Evolutionary conservation across 2,113 vertebrate genomes (phyloP).

Genomic region (Tetraodon nigroviridis): DNA sequence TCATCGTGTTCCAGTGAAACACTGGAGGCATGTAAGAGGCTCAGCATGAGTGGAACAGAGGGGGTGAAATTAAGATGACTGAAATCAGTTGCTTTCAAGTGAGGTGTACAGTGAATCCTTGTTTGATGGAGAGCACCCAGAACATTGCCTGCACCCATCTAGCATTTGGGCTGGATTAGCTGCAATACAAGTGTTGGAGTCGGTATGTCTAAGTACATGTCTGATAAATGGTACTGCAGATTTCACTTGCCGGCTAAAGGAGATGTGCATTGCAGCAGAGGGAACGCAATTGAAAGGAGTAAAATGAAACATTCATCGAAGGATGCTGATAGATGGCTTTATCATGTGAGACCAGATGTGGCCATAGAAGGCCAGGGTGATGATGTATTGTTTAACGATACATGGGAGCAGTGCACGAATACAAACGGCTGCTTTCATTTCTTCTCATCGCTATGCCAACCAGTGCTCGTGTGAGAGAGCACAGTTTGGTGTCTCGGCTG

Average conservation of each 20-base stretch:
- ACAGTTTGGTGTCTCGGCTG: conserved; percentile 59
- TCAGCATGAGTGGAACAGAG: not conserved
- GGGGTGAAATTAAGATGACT: conserved; percentile 5
- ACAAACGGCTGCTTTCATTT: conserved; percentile 64
- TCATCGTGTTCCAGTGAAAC: conserved; percentile 20
- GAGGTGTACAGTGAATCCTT: not conserved
- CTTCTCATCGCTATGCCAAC: conserved; percentile 54
- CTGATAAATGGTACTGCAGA: conserved; percentile 52
- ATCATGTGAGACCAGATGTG: conserved; percentile 59
- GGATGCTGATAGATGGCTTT: conserved; percentile 70
- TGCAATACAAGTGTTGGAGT: conserved; percentile 23
- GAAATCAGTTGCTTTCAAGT: conserved; percentile 11
- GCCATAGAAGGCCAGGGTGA: conserved; percentile 58
- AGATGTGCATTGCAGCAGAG: conserved; percentile 43
- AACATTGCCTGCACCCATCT: conserved; percentile 11
- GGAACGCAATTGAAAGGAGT: conserved; percentile 54
- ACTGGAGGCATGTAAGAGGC: not conserved
- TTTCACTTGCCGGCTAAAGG: conserved; percentile 41
- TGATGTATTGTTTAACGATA: conserved; percentile 72
- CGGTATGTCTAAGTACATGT: conserved; percentile 36
- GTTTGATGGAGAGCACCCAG: conserved; percentile 30
- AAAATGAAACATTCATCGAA: conserved; percentile 65
- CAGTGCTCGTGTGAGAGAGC: conserved; percentile 52
- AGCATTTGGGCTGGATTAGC: conserved; percentile 42
- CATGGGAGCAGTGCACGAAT: conserved; percentile 55